Evolutionary conservation across 2,797 vertebrate genomes (phyloP).

Genomic region (Psittacula echo): DNA sequence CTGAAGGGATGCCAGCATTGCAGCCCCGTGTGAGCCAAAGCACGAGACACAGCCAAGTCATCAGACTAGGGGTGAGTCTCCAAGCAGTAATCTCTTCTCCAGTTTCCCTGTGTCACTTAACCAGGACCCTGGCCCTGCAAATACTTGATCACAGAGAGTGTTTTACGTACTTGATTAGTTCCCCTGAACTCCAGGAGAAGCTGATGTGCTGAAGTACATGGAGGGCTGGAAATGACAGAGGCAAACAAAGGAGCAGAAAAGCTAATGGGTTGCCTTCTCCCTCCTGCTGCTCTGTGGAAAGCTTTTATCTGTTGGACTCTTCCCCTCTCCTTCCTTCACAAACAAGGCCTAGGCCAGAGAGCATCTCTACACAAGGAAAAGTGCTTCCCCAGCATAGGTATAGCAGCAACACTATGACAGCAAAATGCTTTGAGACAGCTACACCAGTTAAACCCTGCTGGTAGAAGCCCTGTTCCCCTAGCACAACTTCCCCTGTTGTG

Average conservation of each 20-base stretch:
- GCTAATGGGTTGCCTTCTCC: conserved; percentile 52
- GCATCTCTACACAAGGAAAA: not conserved
- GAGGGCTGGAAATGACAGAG: not conserved
- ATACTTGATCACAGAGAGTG: not conserved
- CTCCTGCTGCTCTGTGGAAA: conserved; percentile 49
- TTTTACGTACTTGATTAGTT: not conserved
- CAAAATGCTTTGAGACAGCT: not conserved
- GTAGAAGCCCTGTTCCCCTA: not conserved
- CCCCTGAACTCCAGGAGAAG: conserved; percentile 18
- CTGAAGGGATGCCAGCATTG: not conserved
- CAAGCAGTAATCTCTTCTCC: not conserved
- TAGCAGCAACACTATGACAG: accelerated
- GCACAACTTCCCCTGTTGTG: not conserved
- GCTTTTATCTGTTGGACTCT: conserved; percentile 41
- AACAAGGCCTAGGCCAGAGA: conserved; percentile 48
- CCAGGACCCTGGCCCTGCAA: not conserved
- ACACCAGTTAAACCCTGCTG: not conserved
- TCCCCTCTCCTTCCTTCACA: conserved; percentile 24
- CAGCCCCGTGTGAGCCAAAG: not conserved
- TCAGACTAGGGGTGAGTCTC: not conserved
- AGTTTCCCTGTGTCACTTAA: not conserved
- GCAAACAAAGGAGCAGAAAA: conserved; percentile 19
- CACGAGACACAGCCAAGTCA: not conserved
- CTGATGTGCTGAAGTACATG: accelerated
- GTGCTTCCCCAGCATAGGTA: not conserved